Evolutionary conservation across 2,888 invertebrate species (phyloP).

Genomic region (Zootermopsis nevadensis): DNA sequence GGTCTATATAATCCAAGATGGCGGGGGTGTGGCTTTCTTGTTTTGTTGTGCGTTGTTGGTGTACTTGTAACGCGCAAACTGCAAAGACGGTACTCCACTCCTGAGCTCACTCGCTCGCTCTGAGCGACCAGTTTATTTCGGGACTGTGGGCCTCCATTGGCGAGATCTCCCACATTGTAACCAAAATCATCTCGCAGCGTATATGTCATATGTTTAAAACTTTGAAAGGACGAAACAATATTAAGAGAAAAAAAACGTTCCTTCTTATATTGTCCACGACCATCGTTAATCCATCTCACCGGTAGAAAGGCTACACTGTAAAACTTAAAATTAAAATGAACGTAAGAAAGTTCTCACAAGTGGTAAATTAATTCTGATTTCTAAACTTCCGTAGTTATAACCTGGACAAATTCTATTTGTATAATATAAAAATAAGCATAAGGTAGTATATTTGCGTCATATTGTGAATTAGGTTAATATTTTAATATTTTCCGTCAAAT

Average conservation of each 20-base stretch:
- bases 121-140: constrained; percentile 44
- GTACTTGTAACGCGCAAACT: background rate
- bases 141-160: constrained; percentile 43
- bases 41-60: no score
- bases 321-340: background rate
- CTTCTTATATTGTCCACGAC: background rate
- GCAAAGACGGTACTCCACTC: background rate
- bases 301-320: background rate
- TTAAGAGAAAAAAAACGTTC: no score
- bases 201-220: no score
- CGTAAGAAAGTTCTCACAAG: background rate
- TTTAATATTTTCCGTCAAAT: no score
- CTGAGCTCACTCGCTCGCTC: background rate
- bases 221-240: no score
- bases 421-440: no score
- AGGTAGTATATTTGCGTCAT: no score
- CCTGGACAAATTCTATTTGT: no score
- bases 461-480: no score
- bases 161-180: constrained; percentile 48
- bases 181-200: background rate
- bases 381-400: no score
- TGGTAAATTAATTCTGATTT: no score
- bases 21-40: background rate
- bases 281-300: background rate
- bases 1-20: no score